Evolutionary conservation across 2,888 invertebrate genomes (phyloP), one percentile per base, ranked within the genome.

Genomic region (Halocaridina rubra): DNA sequence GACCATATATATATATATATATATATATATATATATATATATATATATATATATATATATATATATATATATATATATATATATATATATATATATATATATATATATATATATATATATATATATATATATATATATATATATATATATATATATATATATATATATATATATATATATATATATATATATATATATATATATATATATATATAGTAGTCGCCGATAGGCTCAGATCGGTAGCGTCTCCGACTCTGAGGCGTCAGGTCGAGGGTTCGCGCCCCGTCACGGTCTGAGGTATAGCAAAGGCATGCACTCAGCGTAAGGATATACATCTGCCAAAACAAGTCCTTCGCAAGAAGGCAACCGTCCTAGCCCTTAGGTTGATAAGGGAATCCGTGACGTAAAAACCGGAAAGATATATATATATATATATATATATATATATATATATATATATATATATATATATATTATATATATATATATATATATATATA

Each of bases 371-470:
- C n/a, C n/a, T n/a, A n/a, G n/a, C n/a, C n/a, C n/a, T n/a, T n/a
- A n/a, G n/a, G n/a, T n/a, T n/a, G n/a, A n/a, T n/a, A n/a, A n/a
- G n/a, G n/a, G n/a, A n/a, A n/a, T n/a, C n/a, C n/a, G n/a, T n/a
- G n/a, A n/a, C n/a, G n/a, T n/a, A n/a, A n/a, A n/a, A n/a, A n/a
- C n/a, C n/a, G n/a, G n/a, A n/a, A n/a, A 59, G 16, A 27, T 76
- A 76, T 59, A 69, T 67, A 59, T 22, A 76, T 19, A 53, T 76
- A 57, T 76, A 32, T 30, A 64, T 64, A 64, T 64, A 64, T 64
- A 64, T 64, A 64, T 64, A 64, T 64, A 64, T 64, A 64, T 64
- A 64, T 59, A 76, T 39, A 59, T 59, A 59, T 76, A 76, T 59
- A 76, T 76, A 59, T 22, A 76, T 53, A 53, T 76, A 59, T 76